Evolutionary conservation across 2,888 invertebrate genomes (phyloP).

Genomic region (Pheosia gnoma): DNA sequence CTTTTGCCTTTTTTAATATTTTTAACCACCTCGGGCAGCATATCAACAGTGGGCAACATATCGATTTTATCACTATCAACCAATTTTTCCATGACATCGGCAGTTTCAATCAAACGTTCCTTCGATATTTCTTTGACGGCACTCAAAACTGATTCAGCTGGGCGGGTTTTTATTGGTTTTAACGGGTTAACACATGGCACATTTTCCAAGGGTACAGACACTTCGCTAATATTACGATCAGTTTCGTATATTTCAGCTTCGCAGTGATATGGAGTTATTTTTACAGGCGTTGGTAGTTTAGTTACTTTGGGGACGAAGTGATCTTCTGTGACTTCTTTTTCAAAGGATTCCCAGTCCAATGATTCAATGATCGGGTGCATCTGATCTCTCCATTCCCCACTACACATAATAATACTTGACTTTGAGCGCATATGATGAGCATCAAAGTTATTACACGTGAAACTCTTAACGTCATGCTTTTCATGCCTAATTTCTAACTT

Average conservation of each 20-base stretch:
- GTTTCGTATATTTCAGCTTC: conserved; percentile 80
- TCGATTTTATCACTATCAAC: conserved; percentile 79
- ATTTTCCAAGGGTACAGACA: conserved; percentile 83
- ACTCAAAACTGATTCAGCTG: conserved; percentile 70
- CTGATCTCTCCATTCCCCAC: conserved; percentile 85
- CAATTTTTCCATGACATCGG: conserved; percentile 85
- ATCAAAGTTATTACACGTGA: conserved; percentile 76
- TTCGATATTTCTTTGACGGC: conserved; percentile 82
- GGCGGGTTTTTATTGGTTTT: conserved; percentile 80
- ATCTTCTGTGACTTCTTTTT: conserved; percentile 82
- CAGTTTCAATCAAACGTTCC: conserved; percentile 84
- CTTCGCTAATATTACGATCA: conserved; percentile 78
- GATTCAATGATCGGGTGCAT: conserved; percentile 86
- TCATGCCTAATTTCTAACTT: conserved; percentile 73
- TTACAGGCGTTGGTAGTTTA: conserved; percentile 76
- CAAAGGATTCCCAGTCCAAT: conserved; percentile 87
- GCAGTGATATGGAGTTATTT: conserved; percentile 76
- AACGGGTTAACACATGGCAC: conserved; percentile 86
- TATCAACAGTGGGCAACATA: conserved; percentile 85
- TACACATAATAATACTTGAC: conserved; percentile 76
- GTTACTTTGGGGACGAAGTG: conserved; percentile 75
- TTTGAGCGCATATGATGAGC: conserved; percentile 80
- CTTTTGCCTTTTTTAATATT: conserved; percentile 84
- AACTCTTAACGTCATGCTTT: conserved; percentile 76
- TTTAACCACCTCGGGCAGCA: conserved; percentile 86